These are phyloP conservation scores for Malaclemys terrapin DNA, from an alignment of 2,113 vertebrate genomes.

Conservation along the genomic window DNA sequence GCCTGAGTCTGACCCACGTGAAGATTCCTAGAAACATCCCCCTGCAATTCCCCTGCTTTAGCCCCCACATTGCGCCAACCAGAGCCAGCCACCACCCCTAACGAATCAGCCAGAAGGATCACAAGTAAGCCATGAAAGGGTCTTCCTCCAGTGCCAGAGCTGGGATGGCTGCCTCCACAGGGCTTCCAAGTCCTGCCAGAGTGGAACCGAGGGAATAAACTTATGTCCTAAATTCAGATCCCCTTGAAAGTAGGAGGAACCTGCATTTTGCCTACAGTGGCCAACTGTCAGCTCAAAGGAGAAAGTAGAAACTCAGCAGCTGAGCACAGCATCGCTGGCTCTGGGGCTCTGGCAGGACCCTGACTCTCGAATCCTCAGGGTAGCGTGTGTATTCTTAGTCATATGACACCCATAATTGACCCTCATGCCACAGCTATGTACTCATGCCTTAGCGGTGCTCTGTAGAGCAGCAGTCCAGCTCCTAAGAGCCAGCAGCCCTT, in stretches of 20 bases:
- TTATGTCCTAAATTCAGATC: not conserved
- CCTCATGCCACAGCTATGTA: not conserved
- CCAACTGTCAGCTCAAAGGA: not conserved
- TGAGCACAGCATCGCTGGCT: not conserved
- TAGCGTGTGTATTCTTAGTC: not conserved
- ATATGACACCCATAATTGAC: not conserved
- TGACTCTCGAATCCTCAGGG: not conserved
- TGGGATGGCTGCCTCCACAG: not conserved
- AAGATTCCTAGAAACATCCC: not conserved
- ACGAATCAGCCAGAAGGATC: not conserved
- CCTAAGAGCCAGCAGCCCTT: rapidly evolving
- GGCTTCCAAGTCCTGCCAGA: not conserved
- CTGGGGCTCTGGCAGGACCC: not conserved
- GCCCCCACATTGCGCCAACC: not conserved
- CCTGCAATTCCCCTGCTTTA: not conserved
- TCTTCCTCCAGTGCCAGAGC: not conserved
- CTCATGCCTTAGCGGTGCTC: not conserved
- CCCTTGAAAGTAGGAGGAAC: not conserved
- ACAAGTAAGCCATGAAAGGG: not conserved
- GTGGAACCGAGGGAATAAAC: not conserved
- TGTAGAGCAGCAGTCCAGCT: not conserved
- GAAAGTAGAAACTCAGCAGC: not conserved
- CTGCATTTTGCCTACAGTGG: not conserved
- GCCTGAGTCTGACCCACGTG: not conserved
- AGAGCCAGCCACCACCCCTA: not conserved